Conservation (phyloP, 92 coral and sea anemone species). For the Virgularia gustaviana region DNA sequence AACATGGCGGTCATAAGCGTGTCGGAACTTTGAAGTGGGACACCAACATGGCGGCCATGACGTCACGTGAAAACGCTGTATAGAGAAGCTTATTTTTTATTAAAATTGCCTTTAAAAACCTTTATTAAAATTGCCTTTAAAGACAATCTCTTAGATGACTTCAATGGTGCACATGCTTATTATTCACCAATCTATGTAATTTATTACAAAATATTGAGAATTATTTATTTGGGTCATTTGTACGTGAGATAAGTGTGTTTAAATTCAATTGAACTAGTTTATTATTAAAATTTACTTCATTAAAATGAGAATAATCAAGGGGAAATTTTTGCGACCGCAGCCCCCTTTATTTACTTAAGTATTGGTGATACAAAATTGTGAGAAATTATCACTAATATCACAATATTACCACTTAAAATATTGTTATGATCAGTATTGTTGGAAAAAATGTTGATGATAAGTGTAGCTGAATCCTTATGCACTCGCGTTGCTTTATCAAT, state of each 20-base stretch:
- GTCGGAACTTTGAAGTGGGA: too few relatives aligned
- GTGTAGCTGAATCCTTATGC: constrained; percentile 40
- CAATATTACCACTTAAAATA: constrained; percentile 43
- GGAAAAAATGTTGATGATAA: constrained; percentile 44
- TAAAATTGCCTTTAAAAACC: constrained; percentile 5
- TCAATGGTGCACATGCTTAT: constrained; percentile 45
- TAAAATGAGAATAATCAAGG: constrained; percentile 41
- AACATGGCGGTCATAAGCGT: too few relatives aligned
- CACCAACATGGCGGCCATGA: too few relatives aligned
- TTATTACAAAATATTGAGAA: constrained; percentile 41
- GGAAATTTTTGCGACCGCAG: constrained; percentile 8
- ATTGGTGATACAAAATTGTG: constrained; percentile 41
- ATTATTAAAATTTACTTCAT: constrained; percentile 25
- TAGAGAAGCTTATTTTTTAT: constrained; percentile 38
- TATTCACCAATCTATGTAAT: constrained; percentile 36
- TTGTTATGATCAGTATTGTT: constrained; percentile 27
- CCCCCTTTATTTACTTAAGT: background rate
- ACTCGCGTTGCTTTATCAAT: constrained; percentile 57
- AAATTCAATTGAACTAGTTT: constrained; percentile 26
- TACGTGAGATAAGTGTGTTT: background rate
- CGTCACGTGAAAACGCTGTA: too few relatives aligned
- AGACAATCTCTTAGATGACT: constrained; percentile 24
- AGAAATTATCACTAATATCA: constrained; percentile 42
- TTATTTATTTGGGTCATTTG: constrained; percentile 30
- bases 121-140: constrained; percentile 38